Base-by-base conservation (phyloP, 2,888 invertebrate genomes). In the Eilema griseolum region DNA sequence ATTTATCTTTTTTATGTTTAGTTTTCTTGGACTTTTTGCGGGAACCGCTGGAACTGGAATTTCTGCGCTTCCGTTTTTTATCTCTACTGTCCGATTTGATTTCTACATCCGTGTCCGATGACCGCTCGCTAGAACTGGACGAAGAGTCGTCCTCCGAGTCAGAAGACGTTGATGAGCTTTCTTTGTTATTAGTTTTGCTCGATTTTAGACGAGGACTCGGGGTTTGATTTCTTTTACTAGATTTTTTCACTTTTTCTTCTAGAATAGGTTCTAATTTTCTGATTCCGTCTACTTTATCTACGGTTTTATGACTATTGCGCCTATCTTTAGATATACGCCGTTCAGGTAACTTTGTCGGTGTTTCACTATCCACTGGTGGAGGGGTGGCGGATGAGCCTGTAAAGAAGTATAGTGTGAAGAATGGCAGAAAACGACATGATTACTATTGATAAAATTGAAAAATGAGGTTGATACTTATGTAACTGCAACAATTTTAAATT, bases 371-470 rank as follows among this genome's bases (percentile, higher is more conserved):
- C 20, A 85, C 75, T 0, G 90, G 90, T 7, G 92, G 95, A 0
- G 94, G 94, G 1, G 95, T 95, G 7, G 87, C 89, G 31, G 95
- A 94, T 2, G 90, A 88, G 74, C 90, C 95, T 95, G 82, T 73
- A 81, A 78, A 20, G 31, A 70, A 71, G n/a, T 10, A 10, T 16
- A 41, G 4, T 16, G 16, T 46, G 20, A 46, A 46, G 7, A 5
- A 7, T 2, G 20, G 7, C 20, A 46, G 20, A 46, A 20, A 46
- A 2, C 7, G 5, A 41, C 41, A 16, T 0, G 4, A 16, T 7
- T 46, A 1, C 20, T 7, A 20, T 46, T 46, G 20, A 46, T 5
- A 5, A 20, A 46, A 20, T 46, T 20, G 46, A 14, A 16, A 46
- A 46, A 20, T 20, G 20, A 46, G 46, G 46, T 46, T 20, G 4